A percentile compares a stretch with the other conserved stretches of the same genome.
phyloP scores from a whole-genome alignment of 2,113 vertebrate genomes.

The Gallinago jamesoni region DNA sequence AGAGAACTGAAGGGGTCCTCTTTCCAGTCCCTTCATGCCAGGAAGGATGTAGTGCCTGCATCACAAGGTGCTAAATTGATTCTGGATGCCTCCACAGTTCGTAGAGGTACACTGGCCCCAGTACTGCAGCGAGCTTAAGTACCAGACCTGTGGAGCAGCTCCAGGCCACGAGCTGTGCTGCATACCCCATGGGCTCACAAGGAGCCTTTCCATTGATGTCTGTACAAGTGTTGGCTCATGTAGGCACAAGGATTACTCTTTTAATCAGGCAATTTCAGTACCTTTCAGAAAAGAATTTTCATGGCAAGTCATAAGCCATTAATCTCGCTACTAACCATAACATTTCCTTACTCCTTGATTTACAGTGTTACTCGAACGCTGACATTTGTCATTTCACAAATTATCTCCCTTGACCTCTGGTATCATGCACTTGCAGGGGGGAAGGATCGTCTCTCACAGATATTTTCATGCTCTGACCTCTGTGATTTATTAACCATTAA shows the following conservation, averaged over 20 bases:
- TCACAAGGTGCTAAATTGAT: not conserved
- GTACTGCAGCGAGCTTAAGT: not conserved
- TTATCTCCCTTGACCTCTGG: slow-evolving; percentile 1
- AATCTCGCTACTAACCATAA: not conserved
- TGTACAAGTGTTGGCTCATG: not conserved
- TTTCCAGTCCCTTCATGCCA: not conserved
- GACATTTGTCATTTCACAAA: slow-evolving; percentile 10
- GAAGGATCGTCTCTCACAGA: not conserved
- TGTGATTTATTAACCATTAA: not conserved
- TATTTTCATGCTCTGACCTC: not conserved
- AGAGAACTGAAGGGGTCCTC: not conserved
- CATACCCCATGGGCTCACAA: not conserved
- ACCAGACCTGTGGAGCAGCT: not conserved
- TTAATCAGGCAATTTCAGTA: not conserved
- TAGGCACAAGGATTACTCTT: not conserved
- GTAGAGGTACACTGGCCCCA: not conserved
- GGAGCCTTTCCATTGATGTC: not conserved
- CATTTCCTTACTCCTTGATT: slow-evolving; percentile 1
- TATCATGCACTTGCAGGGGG: not conserved
- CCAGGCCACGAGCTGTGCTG: not conserved
- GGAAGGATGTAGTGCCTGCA: not conserved
- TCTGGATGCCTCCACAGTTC: not conserved
- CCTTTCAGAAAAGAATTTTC: slow-evolving; percentile 46
- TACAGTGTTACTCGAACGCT: not conserved
- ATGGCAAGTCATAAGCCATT: not conserved